Conservation (phyloP, 2,888 invertebrate genomes). For the Diadegma fenestrale region DNA sequence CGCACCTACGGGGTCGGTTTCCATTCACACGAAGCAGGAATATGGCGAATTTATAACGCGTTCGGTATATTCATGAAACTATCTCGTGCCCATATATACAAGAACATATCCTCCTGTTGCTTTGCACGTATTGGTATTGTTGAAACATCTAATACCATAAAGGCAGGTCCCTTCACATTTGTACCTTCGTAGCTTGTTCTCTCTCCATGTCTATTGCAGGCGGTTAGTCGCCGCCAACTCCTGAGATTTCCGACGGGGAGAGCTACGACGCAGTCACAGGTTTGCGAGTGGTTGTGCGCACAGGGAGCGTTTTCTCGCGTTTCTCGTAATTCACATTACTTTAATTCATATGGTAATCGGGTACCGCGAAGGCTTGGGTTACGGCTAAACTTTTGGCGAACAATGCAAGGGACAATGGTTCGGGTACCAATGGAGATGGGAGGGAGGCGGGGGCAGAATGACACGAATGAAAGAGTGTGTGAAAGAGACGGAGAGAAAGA, state of each 20-base stretch:
- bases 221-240: conserved; percentile 53
- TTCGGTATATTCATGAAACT: not conserved
- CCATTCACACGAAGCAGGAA: not conserved
- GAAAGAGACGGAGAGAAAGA: not conserved
- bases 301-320: conserved; percentile 55
- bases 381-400: conserved; percentile 82
- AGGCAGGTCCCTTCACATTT: conserved; percentile 34
- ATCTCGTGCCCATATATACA: not conserved
- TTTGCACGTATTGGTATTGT: conserved; percentile 1
- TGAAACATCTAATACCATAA: conserved; percentile 19
- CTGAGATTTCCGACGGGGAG: conserved; percentile 55
- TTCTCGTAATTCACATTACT: conserved; percentile 90
- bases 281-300: conserved; percentile 21
- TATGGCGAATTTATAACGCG: not conserved
- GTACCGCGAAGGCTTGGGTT: conserved; percentile 77
- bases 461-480: conserved; percentile 54
- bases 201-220: conserved; percentile 39
- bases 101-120: not conserved
- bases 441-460: conserved; percentile 46
- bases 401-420: conserved; percentile 82
- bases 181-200: conserved; percentile 38
- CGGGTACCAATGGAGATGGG: conserved; percentile 68
- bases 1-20: not conserved
- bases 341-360: conserved; percentile 94
- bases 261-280: conserved; percentile 20